Conservation (phyloP, 2,888 invertebrate genomes). For the Capitulum mitella region DNA sequence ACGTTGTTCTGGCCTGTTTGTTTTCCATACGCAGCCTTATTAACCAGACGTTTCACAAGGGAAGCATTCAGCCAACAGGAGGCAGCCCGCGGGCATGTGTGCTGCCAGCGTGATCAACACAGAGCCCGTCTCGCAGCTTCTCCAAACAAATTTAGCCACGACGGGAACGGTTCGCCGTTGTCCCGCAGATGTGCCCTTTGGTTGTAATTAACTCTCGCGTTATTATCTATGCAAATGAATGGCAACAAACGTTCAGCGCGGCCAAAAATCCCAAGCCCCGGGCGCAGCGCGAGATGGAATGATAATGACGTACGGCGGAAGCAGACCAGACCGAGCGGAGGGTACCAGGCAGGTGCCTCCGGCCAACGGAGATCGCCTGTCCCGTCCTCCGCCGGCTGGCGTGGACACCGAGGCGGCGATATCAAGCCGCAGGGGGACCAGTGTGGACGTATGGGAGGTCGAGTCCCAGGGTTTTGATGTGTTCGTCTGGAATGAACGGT, state of each 20-base stretch:
- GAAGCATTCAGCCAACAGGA: not conserved
- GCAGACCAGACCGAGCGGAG: not conserved
- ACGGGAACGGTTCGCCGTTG: not conserved
- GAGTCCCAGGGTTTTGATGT: too few relatives aligned
- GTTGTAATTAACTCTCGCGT: conserved; percentile 16
- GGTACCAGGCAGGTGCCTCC: too few relatives aligned
- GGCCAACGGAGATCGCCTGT: too few relatives aligned
- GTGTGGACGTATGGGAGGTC: too few relatives aligned
- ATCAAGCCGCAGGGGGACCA: too few relatives aligned
- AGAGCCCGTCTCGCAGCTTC: not conserved
- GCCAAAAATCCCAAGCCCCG: not conserved
- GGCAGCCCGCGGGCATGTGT: not conserved
- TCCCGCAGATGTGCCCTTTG: conserved; percentile 4
- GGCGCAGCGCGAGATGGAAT: not conserved
- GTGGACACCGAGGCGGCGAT: too few relatives aligned
- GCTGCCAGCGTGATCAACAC: too few relatives aligned
- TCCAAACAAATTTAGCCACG: conserved; percentile 9
- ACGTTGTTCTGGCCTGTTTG: too few relatives aligned
- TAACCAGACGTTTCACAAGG: not conserved
- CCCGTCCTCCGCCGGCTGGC: too few relatives aligned
- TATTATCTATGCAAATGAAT: conserved; percentile 20
- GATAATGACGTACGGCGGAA: not conserved
- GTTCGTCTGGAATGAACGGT: too few relatives aligned
- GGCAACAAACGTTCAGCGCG: not conserved
- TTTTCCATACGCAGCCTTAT: too few relatives aligned